Conservation (phyloP, 2,113 vertebrate genomes). For the Periophthalmodon schlosseri region DNA sequence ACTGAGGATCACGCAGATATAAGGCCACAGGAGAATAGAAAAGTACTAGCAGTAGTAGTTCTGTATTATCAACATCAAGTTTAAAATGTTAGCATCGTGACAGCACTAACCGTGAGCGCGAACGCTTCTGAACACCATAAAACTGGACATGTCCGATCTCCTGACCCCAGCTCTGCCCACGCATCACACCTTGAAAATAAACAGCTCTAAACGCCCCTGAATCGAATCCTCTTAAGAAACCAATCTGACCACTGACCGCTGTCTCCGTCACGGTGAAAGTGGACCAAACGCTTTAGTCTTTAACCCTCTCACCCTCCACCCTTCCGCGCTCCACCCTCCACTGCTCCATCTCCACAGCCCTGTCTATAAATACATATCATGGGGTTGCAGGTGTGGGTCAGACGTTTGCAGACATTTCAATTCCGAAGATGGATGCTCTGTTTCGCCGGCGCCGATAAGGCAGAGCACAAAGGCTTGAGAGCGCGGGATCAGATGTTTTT, state of each 20-base stretch:
- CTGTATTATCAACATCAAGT: too few relatives aligned
- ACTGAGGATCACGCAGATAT: too few relatives aligned
- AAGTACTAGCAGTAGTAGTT: too few relatives aligned
- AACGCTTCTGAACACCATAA: too few relatives aligned
- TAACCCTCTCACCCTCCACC: constrained; percentile 16
- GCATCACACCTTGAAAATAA: background rate
- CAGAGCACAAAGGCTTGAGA: constrained; percentile 60
- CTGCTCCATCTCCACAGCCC: constrained; percentile 15
- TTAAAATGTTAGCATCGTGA: too few relatives aligned
- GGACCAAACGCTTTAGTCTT: constrained; percentile 6
- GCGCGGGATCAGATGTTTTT: constrained; percentile 67
- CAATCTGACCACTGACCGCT: constrained; percentile 13
- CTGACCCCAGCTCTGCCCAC: too few relatives aligned
- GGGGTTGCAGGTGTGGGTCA: constrained; percentile 75
- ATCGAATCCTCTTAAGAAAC: constrained; percentile 7
- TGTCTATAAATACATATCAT: constrained; percentile 65
- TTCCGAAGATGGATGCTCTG: constrained; percentile 80
- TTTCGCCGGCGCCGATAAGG: constrained; percentile 71
- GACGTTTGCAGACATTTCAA: constrained; percentile 77
- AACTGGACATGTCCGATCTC: too few relatives aligned
- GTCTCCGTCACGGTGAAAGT: background rate
- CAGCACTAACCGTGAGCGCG: too few relatives aligned
- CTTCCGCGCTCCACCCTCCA: constrained; percentile 17
- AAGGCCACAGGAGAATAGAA: too few relatives aligned
- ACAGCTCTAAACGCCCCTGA: background rate